Evolutionary conservation across 2,113 vertebrate genomes (phyloP), one percentile per base, ranked within the genome.

Genomic region (Paramormyrops kingsleyae): DNA sequence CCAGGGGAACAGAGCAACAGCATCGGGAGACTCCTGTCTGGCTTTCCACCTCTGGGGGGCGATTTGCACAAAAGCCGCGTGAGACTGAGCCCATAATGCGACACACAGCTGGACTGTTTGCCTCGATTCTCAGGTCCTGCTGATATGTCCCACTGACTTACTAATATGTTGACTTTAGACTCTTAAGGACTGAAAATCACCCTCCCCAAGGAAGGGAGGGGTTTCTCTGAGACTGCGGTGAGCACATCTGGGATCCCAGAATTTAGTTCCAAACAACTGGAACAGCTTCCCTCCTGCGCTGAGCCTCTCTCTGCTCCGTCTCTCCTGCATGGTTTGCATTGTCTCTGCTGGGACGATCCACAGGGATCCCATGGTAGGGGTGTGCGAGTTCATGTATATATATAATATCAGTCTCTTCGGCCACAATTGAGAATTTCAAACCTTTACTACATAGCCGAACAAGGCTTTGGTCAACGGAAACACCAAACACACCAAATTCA

Each of bases 191-290:
- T 83, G 70, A 50, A 46, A 42, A 52, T 70, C 74, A 62, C 9
- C 19, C 31, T 49, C 88, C 49, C 84, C 88, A 88, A 70, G 59
- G 39, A 90, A 89, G 42, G 59, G 17, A 31, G 56, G 24, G 13
- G 84, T 15, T 5, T 87, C 49, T 19, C 27, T 35, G 50, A 19
- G 87, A 83, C 91, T 90, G 91, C 49, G 89, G 80, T 87, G 89
- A 44, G 31, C 92, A 95, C 96, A 96, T 95, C 96, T 96, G 95
- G 95, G 92, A 89, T 88, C 93, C 91, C 95, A 96, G 95, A 95
- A 93, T 96, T 95, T 96, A 94, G 89, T 93, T 96, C 94, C 93
- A 90, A 94, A 94, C 95, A 95, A 96, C 95, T 95, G 94, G 93
- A 93, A 94, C 92, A 93, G 89, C 92, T 47, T 19, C 80, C 52